Evolutionary conservation across 1,140 invertebrate genomes (phyloP).

Genomic region (Nomia melanderi): DNA sequence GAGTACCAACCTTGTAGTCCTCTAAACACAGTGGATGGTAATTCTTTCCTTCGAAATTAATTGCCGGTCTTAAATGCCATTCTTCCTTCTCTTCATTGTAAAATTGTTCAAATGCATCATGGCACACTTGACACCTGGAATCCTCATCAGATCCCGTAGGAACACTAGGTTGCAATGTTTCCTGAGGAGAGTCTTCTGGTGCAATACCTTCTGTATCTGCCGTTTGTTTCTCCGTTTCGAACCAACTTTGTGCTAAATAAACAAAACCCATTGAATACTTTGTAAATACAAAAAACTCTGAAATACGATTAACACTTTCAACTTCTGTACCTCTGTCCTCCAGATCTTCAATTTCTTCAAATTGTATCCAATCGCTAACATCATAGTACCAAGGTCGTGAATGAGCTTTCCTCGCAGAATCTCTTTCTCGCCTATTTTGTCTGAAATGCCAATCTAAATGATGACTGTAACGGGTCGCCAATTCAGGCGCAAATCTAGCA

Average conservation of each 20-base stretch:
- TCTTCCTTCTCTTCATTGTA: slow-evolving; percentile 98
- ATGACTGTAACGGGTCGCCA: slow-evolving; percentile 93
- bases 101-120: slow-evolving; percentile 95
- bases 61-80: slow-evolving; percentile 94
- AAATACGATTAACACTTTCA: neutral
- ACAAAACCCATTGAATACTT: neutral
- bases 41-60: slow-evolving; percentile 88
- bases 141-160: slow-evolving; percentile 84
- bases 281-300: neutral
- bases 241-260: slow-evolving; percentile 90
- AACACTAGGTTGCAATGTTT: slow-evolving; percentile 83
- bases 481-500: slow-evolving; percentile 92
- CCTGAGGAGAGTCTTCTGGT: slow-evolving; percentile 79
- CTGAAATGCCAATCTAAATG: slow-evolving; percentile 99
- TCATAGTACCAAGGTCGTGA: slow-evolving; percentile 95
- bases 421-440: slow-evolving; percentile 93
- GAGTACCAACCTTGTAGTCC: slow-evolving; percentile 88
- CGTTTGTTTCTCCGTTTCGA: slow-evolving; percentile 87
- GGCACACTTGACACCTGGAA: slow-evolving; percentile 91
- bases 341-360: slow-evolving; percentile 95
- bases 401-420: slow-evolving; percentile 90
- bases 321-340: slow-evolving; percentile 89
- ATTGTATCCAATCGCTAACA: slow-evolving; percentile 95
- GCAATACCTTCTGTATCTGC: slow-evolving; percentile 79
- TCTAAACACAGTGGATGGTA: slow-evolving; percentile 96